These are phyloP conservation scores for Pheosia tremula DNA, from an alignment of 2,888 invertebrate species.

Conservation along the genomic window DNA sequence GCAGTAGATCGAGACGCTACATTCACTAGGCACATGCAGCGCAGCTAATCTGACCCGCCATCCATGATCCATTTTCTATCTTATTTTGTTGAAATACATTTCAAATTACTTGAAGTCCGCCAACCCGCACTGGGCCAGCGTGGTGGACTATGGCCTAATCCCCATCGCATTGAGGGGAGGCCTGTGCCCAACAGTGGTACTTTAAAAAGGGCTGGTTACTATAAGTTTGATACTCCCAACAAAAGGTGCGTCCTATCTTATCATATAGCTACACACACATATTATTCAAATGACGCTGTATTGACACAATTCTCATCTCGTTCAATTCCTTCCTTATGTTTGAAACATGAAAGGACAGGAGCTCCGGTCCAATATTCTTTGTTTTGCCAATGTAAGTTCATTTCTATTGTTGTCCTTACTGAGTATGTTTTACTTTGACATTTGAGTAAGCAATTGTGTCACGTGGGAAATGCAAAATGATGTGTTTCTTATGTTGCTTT, in stretches of 20 bases:
- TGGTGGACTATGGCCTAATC: too few species aligned
- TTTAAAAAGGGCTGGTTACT: too few species aligned
- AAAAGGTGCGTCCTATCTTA: background rate
- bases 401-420: background rate
- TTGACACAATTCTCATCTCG: background rate
- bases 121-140: too few species aligned
- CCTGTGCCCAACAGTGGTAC: too few species aligned
- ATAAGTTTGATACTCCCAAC: too few species aligned
- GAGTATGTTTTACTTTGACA: slow-evolving; percentile 2
- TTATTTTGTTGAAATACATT: too few species aligned
- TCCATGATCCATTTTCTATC: too few species aligned
- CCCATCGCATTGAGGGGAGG: too few species aligned
- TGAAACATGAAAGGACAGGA: slow-evolving; percentile 2
- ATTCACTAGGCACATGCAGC: too few species aligned
- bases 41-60: too few species aligned
- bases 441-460: slow-evolving; percentile 4
- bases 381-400: slow-evolving; percentile 4
- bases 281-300: background rate
- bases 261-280: background rate
- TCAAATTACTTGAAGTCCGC: too few species aligned
- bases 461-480: background rate
- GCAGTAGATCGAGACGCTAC: too few species aligned
- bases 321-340: slow-evolving; percentile 2
- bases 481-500: background rate
- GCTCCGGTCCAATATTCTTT: slow-evolving; percentile 8